Evolutionary conservation across 1,140 invertebrate species (phyloP).

Genomic region (Trichoplusia ni): DNA sequence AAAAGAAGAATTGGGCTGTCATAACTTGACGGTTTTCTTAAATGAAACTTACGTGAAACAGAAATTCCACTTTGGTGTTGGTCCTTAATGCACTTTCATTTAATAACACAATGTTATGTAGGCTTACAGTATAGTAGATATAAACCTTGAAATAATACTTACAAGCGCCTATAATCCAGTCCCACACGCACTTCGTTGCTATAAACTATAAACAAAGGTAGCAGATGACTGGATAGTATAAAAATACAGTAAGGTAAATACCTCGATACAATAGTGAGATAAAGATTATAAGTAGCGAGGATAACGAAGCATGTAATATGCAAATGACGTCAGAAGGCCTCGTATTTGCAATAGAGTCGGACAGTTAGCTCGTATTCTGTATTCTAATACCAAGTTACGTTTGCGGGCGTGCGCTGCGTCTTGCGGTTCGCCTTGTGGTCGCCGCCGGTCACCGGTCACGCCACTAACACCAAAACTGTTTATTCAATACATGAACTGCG

Average conservation of each 20-base stretch:
- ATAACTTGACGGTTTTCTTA: too few relatives aligned
- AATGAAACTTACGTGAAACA: too few relatives aligned
- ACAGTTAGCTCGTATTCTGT: slow-evolving; percentile 16
- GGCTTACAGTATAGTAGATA: too few relatives aligned
- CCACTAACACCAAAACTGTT: slow-evolving; percentile 1
- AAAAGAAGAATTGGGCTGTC: too few relatives aligned
- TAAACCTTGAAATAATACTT: too few relatives aligned
- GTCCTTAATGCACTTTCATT: too few relatives aligned
- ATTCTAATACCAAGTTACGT: slow-evolving; percentile 6
- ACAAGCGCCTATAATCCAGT: too few relatives aligned
- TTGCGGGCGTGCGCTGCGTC: slow-evolving; percentile 27
- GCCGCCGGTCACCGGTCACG: background rate
- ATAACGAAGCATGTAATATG: slow-evolving; percentile 5
- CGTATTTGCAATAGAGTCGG: slow-evolving; percentile 1
- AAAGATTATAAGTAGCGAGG: background rate
- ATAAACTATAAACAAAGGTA: too few relatives aligned
- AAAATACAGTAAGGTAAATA: background rate
- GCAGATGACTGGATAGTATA: too few relatives aligned
- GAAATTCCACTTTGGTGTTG: too few relatives aligned
- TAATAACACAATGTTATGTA: too few relatives aligned
- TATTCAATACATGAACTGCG: slow-evolving; percentile 15
- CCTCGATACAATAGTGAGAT: background rate
- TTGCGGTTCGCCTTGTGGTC: slow-evolving; percentile 54
- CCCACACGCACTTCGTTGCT: too few relatives aligned
- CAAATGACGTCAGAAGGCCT: background rate